These are phyloP conservation scores for Xestobium rufovillosum DNA, from an alignment of 2,888 invertebrate species.

Conservation along the genomic window DNA sequence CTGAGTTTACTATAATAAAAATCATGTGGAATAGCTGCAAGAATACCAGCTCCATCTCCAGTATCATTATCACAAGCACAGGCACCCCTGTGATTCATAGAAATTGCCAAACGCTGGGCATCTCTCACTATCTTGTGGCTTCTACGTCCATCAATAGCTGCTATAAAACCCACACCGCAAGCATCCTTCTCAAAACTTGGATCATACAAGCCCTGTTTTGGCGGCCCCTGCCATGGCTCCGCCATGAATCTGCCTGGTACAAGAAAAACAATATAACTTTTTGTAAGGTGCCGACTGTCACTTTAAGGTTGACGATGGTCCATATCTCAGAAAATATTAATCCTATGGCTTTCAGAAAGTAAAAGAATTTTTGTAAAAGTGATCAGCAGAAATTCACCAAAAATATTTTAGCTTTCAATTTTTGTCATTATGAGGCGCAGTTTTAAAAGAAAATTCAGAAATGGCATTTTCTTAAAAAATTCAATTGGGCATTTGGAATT, in stretches of 20 bases:
- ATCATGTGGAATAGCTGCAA: slow-evolving; percentile 93
- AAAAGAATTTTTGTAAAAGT: no score
- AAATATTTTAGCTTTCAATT: no score
- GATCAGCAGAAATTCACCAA: no score
- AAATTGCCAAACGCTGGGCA: slow-evolving; percentile 88
- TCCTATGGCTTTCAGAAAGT: no score
- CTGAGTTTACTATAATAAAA: slow-evolving; percentile 80
- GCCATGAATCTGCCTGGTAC: slow-evolving; percentile 37
- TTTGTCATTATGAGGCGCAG: no score
- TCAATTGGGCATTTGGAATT: no score
- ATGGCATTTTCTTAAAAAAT: no score
- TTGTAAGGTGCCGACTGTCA: no score
- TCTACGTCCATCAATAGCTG: slow-evolving; percentile 91
- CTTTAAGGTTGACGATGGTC: no score
- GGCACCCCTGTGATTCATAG: slow-evolving; percentile 99
- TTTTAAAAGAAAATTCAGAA: no score
- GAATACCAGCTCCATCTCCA: slow-evolving; percentile 96
- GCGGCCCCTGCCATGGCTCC: slow-evolving; percentile 68
- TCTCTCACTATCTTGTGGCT: slow-evolving; percentile 95
- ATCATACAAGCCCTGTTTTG: slow-evolving; percentile 91
- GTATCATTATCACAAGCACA: slow-evolving; percentile 99
- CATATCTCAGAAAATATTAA: no score
- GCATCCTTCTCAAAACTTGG: slow-evolving; percentile 93
- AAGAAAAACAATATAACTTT: slow-evolving; percentile 18
- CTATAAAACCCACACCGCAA: slow-evolving; percentile 98